Evolutionary conservation across 2,888 invertebrate species (phyloP).

Genomic region (Lycophotia porphyrea): DNA sequence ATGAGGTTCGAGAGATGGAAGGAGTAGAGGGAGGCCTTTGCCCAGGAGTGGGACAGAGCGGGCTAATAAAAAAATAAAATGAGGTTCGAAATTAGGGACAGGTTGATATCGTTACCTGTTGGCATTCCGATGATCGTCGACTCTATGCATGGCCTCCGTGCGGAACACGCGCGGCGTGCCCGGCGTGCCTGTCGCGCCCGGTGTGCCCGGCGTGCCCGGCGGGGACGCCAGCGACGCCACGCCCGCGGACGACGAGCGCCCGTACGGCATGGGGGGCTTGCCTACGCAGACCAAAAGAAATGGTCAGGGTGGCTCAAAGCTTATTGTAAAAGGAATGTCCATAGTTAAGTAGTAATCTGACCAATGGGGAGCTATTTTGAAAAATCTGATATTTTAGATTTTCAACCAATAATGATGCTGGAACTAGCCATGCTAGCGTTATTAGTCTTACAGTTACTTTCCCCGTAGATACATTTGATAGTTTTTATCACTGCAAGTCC

Average conservation of each 20-base stretch:
- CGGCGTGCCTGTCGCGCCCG: slow-evolving; percentile 64
- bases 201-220: slow-evolving; percentile 79
- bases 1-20: neutral
- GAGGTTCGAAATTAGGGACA: neutral
- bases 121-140: slow-evolving; percentile 83
- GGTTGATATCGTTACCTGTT: slow-evolving; percentile 73
- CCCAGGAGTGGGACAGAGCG: too few relatives aligned
- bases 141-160: slow-evolving; percentile 87
- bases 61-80: too few relatives aligned
- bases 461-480: neutral
- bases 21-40: too few relatives aligned
- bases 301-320: neutral
- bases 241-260: slow-evolving; percentile 91
- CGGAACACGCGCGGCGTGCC: slow-evolving; percentile 82
- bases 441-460: too few relatives aligned
- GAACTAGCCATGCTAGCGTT: too few relatives aligned
- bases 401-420: too few relatives aligned
- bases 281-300: slow-evolving; percentile 67
- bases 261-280: slow-evolving; percentile 93
- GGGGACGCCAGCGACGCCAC: slow-evolving; percentile 84
- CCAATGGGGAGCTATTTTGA: too few relatives aligned
- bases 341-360: neutral
- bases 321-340: neutral
- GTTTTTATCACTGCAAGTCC: neutral
- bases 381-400: too few relatives aligned